phyloP scores from a whole-genome alignment of 2,113 vertebrate species.

The Siphamia tubifer region DNA sequence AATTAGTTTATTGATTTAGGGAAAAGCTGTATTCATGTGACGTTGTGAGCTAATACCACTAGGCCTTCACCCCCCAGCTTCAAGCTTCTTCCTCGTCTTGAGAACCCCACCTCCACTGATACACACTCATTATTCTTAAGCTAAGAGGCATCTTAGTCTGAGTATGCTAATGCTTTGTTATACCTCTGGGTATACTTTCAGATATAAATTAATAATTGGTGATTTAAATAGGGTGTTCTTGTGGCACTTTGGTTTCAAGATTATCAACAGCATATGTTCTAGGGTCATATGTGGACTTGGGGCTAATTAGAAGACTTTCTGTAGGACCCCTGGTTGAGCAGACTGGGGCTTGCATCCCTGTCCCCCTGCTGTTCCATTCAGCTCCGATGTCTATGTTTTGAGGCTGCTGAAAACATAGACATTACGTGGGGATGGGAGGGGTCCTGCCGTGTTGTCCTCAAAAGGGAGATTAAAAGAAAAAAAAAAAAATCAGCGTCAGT shows the following conservation, averaged over 20 bases:
- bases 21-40: conserved; percentile 56
- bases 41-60: conserved; percentile 14
- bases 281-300: conserved; percentile 44
- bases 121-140: conserved; percentile 11
- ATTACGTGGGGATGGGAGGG: conserved; percentile 62
- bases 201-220: conserved; percentile 55
- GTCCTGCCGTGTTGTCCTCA: conserved; percentile 27
- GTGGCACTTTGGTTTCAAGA: conserved; percentile 36
- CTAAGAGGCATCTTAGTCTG: conserved; percentile 17
- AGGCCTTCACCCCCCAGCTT: conserved; percentile 6
- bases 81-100: not conserved
- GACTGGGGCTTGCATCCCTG: not conserved
- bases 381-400: conserved; percentile 28
- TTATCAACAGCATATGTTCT: conserved; percentile 55
- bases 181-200: conserved; percentile 28
- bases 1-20: conserved; percentile 66
- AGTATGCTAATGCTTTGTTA: conserved; percentile 48
- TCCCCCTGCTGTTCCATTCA: conserved; percentile 71
- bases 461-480: conserved; percentile 58
- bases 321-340: conserved; percentile 32
- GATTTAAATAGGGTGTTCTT: conserved; percentile 51
- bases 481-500: conserved; percentile 56
- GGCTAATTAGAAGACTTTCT: conserved; percentile 64
- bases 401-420: no score
- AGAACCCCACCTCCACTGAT: not conserved